Conservation (phyloP, 2,888 invertebrate species). For the Anoncus sp. region DNA sequence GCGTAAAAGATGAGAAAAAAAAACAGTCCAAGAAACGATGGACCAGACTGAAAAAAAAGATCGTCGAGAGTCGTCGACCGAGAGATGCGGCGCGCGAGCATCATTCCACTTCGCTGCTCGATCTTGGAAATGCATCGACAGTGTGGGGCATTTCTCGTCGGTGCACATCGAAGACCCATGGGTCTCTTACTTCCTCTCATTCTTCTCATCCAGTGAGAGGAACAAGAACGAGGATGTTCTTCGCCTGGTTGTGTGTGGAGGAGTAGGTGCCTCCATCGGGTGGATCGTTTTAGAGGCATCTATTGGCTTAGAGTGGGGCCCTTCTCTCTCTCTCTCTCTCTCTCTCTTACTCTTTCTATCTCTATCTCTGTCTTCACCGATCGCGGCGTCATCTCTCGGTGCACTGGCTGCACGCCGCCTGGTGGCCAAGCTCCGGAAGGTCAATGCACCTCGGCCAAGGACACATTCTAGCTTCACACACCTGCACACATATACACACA, state of each 20-base stretch:
- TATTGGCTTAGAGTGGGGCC: slow-evolving; percentile 51
- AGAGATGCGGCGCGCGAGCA: slow-evolving; percentile 17
- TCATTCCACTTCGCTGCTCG: slow-evolving; percentile 8
- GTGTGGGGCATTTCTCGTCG: slow-evolving; percentile 2
- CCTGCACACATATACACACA: slow-evolving; percentile 60
- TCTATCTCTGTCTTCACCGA: slow-evolving; percentile 48
- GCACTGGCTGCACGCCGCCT: slow-evolving; percentile 68
- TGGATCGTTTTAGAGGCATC: slow-evolving; percentile 52
- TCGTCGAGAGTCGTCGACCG: slow-evolving; percentile 15
- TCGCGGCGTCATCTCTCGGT: slow-evolving; percentile 63
- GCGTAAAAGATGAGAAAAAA: no score
- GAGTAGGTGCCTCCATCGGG: slow-evolving; percentile 55
- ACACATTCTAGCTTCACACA: slow-evolving; percentile 81
- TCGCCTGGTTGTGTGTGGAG: slow-evolving; percentile 28
- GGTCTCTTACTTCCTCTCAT: slow-evolving; percentile 11
- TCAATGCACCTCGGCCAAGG: slow-evolving; percentile 82
- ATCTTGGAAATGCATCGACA: slow-evolving; percentile 23
- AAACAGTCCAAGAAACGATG: no score
- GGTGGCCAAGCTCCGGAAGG: slow-evolving; percentile 76
- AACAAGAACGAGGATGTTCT: slow-evolving; percentile 19
- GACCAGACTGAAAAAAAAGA: no score
- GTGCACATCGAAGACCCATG: background rate
- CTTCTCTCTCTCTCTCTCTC: slow-evolving; percentile 4
- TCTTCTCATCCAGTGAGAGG: background rate
- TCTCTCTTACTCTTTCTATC: slow-evolving; percentile 1